phyloP scores from a whole-genome alignment of 2,113 vertebrate genomes.

The Ramphastos sulfuratus region DNA sequence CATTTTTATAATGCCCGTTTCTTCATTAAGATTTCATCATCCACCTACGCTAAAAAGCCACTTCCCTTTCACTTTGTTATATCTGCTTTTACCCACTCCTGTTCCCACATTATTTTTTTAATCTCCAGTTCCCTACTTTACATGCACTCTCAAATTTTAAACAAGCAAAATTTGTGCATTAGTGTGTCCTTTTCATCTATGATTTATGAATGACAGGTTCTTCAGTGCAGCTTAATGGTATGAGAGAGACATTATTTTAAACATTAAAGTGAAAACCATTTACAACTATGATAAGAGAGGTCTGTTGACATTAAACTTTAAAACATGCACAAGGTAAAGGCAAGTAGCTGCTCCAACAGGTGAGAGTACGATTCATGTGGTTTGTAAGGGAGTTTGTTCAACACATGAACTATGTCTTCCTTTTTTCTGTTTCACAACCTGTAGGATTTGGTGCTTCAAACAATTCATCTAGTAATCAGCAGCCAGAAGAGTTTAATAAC shows the following conservation, averaged over 20 bases:
- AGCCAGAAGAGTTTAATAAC: not conserved
- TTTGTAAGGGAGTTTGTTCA: slow-evolving; percentile 58
- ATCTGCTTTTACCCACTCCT: slow-evolving; percentile 80
- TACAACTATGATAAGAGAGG: slow-evolving; percentile 95
- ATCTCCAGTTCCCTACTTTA: slow-evolving; percentile 87
- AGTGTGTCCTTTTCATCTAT: slow-evolving; percentile 87
- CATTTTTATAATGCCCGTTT: slow-evolving; percentile 91
- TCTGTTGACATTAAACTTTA: slow-evolving; percentile 94
- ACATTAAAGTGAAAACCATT: slow-evolving; percentile 99
- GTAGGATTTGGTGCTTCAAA: not conserved
- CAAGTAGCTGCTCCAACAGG: slow-evolving; percentile 75
- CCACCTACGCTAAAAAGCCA: slow-evolving; percentile 87
- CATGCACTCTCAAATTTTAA: slow-evolving; percentile 87
- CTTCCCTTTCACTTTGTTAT: slow-evolving; percentile 77
- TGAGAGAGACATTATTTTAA: slow-evolving; percentile 97
- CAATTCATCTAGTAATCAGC: not conserved
- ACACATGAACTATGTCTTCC: slow-evolving; percentile 39
- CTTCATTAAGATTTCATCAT: slow-evolving; percentile 97
- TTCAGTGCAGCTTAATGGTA: slow-evolving; percentile 90
- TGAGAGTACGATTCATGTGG: not conserved
- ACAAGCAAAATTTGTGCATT: slow-evolving; percentile 94
- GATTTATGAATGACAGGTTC: slow-evolving; percentile 92
- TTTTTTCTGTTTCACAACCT: slow-evolving; percentile 35
- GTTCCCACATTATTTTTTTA: slow-evolving; percentile 90
- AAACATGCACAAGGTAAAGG: slow-evolving; percentile 85